Base-by-base conservation (phyloP, 2,797 vertebrate genomes). In the Pachyuromys duprasi region DNA sequence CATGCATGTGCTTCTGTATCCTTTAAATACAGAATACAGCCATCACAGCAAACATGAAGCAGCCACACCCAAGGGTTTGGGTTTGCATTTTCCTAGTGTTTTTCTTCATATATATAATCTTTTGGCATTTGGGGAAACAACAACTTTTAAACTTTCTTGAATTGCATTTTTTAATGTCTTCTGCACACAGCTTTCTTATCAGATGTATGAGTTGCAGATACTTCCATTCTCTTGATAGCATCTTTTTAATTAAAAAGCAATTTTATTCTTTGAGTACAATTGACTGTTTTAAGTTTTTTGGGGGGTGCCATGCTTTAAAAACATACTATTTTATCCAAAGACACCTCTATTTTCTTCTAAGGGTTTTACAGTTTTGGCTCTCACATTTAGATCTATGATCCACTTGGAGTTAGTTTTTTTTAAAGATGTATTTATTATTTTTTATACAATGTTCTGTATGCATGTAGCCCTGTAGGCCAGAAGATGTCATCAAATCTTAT, bases 251-350 rank as follows among this genome's bases (percentile, higher is more conserved):
- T 93, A 49, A 84, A 67, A 86, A 36, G 0, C 39, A 76, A 94
- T 92, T 62, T 45, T 60, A 70, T 90, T 95, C 72, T 62, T 39
- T 94, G 69, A 96, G 33, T 80, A 11, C 17, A 57, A 24, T 72
- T 83, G 53, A 49, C 36, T 89, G 22, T 17, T 33, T 82, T 92
- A 80, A 55, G 15, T 17, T 42, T 96, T 94, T 90, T 78, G 60
- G 49, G 49, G 49, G 49, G 49, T 69, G 3, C 36, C 74, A 2
- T 62, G n/a, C 20, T 90, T 95, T 84, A 14, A 53, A 84, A 90
- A 76, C 63, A 55, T 2, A 28, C 69, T 65, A 18, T 26, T 26
- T 65, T 33, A 53, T 45, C 26, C 33, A 84, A 57, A 63, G 24
- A 55, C 63, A 26, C 9, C 31, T 88, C 2, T 39, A 6, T 95